phyloP scores from a whole-genome alignment of 2,113 vertebrate species.

The Pomatorhinus ruficollis region DNA sequence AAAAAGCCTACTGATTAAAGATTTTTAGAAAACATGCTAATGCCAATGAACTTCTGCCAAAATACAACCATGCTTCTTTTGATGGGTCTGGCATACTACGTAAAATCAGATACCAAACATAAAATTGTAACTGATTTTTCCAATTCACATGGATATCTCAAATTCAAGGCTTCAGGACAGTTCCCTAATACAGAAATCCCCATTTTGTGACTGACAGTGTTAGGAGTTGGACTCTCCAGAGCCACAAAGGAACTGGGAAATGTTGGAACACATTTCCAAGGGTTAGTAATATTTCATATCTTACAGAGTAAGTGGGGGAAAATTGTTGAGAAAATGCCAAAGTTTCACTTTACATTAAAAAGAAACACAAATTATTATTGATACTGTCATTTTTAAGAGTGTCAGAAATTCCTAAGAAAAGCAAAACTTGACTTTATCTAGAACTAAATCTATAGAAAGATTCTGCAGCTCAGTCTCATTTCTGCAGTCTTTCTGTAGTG shows the following conservation, averaged over 20 bases:
- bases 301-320: neutral
- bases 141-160: neutral
- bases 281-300: neutral
- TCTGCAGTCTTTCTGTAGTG: neutral
- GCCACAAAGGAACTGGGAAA: neutral
- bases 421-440: neutral
- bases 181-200: neutral
- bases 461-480: neutral
- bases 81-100: fast-evolving
- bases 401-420: neutral
- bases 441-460: neutral
- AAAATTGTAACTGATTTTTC: neutral
- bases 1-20: neutral
- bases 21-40: neutral
- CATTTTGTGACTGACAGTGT: neutral
- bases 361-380: neutral
- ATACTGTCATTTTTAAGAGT: neutral
- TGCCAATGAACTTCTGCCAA: neutral
- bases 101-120: neutral
- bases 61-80: neutral
- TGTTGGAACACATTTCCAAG: neutral
- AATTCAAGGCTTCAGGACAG: neutral
- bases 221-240: neutral
- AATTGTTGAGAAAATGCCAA: neutral
- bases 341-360: neutral